These are phyloP conservation scores for Lepus timidus DNA, from an alignment of 2,113 vertebrate species.

Conservation along the genomic window DNA sequence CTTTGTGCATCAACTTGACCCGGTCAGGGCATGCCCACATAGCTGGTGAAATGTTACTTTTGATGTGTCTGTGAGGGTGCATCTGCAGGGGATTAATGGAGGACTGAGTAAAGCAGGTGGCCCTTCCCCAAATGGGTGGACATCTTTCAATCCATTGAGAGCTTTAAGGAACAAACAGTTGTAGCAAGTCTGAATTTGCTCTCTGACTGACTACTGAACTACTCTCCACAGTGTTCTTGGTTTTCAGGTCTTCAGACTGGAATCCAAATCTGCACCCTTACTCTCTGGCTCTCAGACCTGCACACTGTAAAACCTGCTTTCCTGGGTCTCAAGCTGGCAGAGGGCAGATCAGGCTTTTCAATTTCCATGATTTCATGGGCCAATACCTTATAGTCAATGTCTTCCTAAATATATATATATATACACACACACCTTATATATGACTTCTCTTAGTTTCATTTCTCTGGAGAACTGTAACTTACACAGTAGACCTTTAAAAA, in stretches of 20 bases:
- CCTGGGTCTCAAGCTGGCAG: background rate
- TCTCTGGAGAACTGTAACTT: background rate
- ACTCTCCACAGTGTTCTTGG: background rate
- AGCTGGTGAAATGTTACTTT: background rate
- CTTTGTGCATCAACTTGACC: background rate
- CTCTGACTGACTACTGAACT: background rate
- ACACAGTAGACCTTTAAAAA: background rate
- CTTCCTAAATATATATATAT: background rate
- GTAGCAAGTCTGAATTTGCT: background rate
- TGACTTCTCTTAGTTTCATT: background rate
- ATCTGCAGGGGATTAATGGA: background rate
- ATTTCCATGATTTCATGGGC: background rate
- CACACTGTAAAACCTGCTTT: background rate
- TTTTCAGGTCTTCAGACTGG: background rate
- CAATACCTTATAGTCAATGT: background rate
- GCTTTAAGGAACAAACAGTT: background rate
- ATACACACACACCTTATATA: background rate
- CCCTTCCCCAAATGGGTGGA: background rate
- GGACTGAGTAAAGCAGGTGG: background rate
- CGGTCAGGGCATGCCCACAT: too few species aligned
- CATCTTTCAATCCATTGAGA: background rate
- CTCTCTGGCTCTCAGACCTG: background rate
- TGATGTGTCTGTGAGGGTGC: background rate
- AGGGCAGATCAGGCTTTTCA: background rate
- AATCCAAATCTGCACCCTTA: background rate